Evolutionary conservation across 2,113 vertebrate species (phyloP).

Genomic region (Cynopterus brachyotis): DNA sequence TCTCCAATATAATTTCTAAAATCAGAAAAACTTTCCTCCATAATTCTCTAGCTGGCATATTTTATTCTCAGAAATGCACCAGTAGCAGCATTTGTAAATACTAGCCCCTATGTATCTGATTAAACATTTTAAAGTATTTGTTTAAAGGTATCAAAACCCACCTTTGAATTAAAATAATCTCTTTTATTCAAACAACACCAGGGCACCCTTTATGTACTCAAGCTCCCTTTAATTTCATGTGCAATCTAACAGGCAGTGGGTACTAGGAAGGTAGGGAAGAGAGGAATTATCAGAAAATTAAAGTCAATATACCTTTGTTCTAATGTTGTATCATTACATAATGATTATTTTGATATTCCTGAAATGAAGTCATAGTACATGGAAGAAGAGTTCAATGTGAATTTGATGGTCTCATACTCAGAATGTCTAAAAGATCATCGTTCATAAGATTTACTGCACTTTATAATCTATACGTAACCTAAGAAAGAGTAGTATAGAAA

Average conservation of each 20-base stretch:
- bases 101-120: neutral
- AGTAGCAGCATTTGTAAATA: neutral
- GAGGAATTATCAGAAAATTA: neutral
- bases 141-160: neutral
- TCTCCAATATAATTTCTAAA: neutral
- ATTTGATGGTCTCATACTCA: neutral
- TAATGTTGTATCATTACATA: neutral
- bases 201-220: neutral
- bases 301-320: neutral
- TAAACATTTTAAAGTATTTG: neutral
- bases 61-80: neutral
- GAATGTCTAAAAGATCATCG: neutral
- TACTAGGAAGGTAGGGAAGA: neutral
- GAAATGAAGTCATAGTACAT: neutral
- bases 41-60: neutral
- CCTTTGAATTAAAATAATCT: neutral
- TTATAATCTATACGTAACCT: slow-evolving; percentile 17
- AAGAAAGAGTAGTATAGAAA: slow-evolving; percentile 33
- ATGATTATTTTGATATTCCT: neutral
- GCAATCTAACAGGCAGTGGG: neutral
- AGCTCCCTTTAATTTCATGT: slow-evolving; percentile 16
- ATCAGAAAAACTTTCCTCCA: neutral
- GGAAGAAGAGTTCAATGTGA: slow-evolving; percentile 8
- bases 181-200: neutral
- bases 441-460: neutral